These are phyloP conservation scores for Ceriagrion tenellum DNA, from an alignment of 2,888 invertebrate genomes.

Conservation along the genomic window DNA sequence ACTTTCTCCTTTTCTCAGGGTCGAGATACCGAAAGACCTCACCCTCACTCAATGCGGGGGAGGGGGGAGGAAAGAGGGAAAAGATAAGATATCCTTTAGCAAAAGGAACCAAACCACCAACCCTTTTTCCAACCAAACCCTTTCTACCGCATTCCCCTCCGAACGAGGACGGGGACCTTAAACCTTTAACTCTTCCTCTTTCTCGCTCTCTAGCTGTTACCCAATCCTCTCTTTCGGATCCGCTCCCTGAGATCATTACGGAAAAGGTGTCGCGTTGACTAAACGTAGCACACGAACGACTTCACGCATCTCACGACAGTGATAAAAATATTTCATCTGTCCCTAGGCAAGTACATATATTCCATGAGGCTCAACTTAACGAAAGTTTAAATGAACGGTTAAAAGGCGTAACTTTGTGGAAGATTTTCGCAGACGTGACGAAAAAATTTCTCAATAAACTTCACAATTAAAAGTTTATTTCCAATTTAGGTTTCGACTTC, in stretches of 20 bases:
- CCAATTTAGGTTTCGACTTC: too few relatives aligned
- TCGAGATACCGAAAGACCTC: background rate
- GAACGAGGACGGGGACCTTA: background rate
- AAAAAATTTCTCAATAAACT: too few relatives aligned
- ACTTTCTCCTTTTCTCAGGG: constrained; percentile 41
- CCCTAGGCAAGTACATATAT: too few relatives aligned
- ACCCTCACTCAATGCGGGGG: background rate
- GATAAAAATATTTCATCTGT: too few relatives aligned
- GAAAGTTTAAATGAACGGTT: too few relatives aligned
- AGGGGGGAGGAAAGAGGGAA: background rate
- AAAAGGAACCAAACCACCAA: background rate
- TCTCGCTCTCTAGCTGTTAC: background rate
- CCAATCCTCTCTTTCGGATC: background rate
- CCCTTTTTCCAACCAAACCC: background rate
- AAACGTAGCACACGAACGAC: too few relatives aligned
- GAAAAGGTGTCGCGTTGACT: background rate
- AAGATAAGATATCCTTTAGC: constrained; percentile 45
- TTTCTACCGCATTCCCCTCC: background rate
- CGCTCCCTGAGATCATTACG: background rate
- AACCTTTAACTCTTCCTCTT: background rate
- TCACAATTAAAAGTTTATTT: too few relatives aligned
- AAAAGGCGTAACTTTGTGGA: too few relatives aligned
- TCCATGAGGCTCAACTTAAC: too few relatives aligned
- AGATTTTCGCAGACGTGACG: too few relatives aligned
- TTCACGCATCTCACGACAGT: too few relatives aligned